Conservation (phyloP, 2,797 vertebrate genomes). For the Tragelaphus oryx region DNA sequence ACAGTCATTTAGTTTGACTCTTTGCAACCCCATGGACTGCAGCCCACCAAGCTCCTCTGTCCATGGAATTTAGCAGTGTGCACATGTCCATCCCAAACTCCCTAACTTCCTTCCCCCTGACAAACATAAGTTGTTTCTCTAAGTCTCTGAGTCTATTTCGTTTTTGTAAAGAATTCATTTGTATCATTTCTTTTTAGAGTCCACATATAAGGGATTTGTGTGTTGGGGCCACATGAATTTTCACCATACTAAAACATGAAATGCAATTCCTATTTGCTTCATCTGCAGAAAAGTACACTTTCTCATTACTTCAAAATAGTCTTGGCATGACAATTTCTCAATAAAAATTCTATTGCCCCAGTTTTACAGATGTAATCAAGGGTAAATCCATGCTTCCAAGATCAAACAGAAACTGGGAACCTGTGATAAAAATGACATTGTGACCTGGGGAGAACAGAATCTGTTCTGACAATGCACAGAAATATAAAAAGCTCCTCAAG, state of each 20-base stretch:
- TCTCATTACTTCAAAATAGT: neutral
- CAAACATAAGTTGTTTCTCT: neutral
- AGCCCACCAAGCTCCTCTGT: neutral
- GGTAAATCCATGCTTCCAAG: neutral
- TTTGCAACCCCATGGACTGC: neutral
- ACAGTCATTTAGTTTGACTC: neutral
- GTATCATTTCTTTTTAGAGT: neutral
- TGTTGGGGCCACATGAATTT: neutral
- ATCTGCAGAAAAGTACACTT: neutral
- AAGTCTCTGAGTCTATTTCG: neutral
- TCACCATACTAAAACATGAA: neutral
- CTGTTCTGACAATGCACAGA: neutral
- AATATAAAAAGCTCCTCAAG: neutral
- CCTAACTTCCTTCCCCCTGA: neutral
- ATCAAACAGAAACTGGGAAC: neutral
- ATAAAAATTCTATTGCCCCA: neutral
- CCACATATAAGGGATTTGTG: neutral
- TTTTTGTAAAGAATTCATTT: neutral
- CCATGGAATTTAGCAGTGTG: neutral
- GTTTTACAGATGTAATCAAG: neutral
- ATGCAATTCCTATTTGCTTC: neutral
- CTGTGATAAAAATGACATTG: neutral
- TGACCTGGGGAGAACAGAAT: neutral
- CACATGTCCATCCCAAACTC: neutral
- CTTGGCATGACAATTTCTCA: neutral